Evolutionary conservation across 1,140 invertebrate genomes (phyloP), one percentile per base, ranked within the genome.

Genomic region (Calosoma granatense): DNA sequence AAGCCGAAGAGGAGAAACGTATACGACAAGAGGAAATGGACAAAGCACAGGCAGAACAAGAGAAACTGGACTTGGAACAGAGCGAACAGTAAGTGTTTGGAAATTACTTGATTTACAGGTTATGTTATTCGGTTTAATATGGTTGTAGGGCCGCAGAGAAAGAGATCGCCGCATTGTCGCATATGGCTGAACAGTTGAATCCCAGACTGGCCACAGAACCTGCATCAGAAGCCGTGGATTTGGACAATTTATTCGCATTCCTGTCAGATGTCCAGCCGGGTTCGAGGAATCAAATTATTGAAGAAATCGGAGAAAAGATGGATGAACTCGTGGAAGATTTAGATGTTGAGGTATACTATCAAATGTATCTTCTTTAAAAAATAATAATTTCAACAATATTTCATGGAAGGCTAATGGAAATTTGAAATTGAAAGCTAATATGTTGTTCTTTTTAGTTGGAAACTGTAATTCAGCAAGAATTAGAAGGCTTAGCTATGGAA

Each of bases 241-340:
- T 97, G 53, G 93, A 97, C 70, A 92, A 94, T 73, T 77, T 97
- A 64, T 97, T 96, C 73, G 90, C 90, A 51, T 97, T 97, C 69
- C 75, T 97, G 6, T 88, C 88, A 0, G 90, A 93, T 59, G 83
- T 90, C 14, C 86, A 90, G 14, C 75, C 76, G 1, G 78, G 82
- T 47, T 74, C 76, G 39, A 72, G 72, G 6, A 76, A 80, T 60
- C 78, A 83, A 56, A 82, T 88, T 6, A 86, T 92, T 14, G 86
- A 90, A n/a, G 87, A 91, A 69, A 91, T 92, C 51, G 87, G 87
- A 2, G 82, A 87, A 63, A 82, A 85, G 65, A 92, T 93, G 87
- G 83, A 89, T 64, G 79, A 87, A 59, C 72, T 93, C 1, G 87
- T 89, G 14, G 82, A 85, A 62, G 88, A 90, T 70, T 72, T 91